A percentile compares a stretch with the other conserved stretches of the same genome.
Evolutionary conservation across 2,888 invertebrate genomes (phyloP).

Genomic region (Polydrusus cervinus): DNA sequence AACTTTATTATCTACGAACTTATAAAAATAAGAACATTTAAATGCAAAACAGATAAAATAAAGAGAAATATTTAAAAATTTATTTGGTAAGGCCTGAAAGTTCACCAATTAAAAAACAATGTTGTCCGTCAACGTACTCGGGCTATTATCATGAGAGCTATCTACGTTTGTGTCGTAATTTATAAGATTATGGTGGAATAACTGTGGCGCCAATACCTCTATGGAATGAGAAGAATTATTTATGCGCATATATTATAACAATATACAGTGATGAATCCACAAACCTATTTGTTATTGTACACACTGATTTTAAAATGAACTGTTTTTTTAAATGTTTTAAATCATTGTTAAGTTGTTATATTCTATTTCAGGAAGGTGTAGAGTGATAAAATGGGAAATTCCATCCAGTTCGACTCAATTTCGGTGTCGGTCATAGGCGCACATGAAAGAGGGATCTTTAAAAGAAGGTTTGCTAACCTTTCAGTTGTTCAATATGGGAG

Average conservation of each 20-base stretch:
- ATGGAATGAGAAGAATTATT: neutral
- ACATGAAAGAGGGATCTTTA: too few relatives aligned
- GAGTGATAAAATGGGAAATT: too few relatives aligned
- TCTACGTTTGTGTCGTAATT: constrained; percentile 27
- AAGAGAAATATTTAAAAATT: constrained; percentile 12
- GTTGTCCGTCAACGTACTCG: constrained; percentile 17
- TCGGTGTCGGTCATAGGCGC: too few relatives aligned
- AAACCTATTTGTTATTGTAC: too few relatives aligned
- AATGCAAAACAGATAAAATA: constrained; percentile 19
- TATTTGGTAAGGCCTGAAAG: constrained; percentile 16
- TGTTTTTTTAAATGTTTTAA: too few relatives aligned
- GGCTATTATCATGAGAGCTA: constrained; percentile 10
- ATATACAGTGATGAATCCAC: too few relatives aligned
- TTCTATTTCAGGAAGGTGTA: too few relatives aligned
- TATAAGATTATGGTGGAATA: constrained; percentile 16
- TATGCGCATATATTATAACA: constrained; percentile 13
- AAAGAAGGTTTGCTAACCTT: too few relatives aligned
- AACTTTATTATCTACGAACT: neutral
- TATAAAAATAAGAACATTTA: constrained; percentile 1
- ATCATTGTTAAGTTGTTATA: too few relatives aligned
- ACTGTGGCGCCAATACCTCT: constrained; percentile 9
- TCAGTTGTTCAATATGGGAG: too few relatives aligned
- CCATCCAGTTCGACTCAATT: too few relatives aligned
- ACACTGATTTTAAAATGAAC: too few relatives aligned
- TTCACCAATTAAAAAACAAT: constrained; percentile 25